A percentile compares a stretch with the other conserved stretches of the same genome.
Evolutionary conservation across 1,140 invertebrate species (phyloP).

Genomic region (Bombus difficillimus): DNA sequence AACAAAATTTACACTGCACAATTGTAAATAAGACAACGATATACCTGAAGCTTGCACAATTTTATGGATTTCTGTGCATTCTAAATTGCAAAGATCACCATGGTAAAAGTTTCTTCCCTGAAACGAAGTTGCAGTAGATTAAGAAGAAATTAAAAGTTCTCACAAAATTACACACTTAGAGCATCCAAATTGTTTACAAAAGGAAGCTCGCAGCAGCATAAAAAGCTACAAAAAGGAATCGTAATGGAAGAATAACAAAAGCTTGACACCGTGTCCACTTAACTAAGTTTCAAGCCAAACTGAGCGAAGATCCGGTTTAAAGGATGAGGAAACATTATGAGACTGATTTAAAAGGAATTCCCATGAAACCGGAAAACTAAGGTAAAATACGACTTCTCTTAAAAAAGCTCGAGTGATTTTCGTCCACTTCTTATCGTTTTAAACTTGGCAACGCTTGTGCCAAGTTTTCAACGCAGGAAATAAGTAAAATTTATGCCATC

Average conservation of each 20-base stretch:
- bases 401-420: neutral
- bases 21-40: too few species aligned
- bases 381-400: neutral
- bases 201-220: neutral
- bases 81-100: neutral
- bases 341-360: neutral
- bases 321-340: neutral
- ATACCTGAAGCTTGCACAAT: too few species aligned
- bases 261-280: neutral
- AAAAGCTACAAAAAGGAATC: neutral
- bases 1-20: too few species aligned
- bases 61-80: too few species aligned
- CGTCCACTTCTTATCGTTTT: neutral
- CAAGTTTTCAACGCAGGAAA: neutral
- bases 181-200: neutral
- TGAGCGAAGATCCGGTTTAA: neutral
- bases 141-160: neutral
- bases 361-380: neutral
- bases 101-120: neutral
- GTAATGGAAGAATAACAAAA: conserved; percentile 2
- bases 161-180: neutral
- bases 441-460: conserved; percentile 1
- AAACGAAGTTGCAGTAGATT: neutral
- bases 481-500: neutral
- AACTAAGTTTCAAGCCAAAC: neutral